phyloP scores from a whole-genome alignment of 2,888 invertebrate species.

The Drosophila macrospina region DNA sequence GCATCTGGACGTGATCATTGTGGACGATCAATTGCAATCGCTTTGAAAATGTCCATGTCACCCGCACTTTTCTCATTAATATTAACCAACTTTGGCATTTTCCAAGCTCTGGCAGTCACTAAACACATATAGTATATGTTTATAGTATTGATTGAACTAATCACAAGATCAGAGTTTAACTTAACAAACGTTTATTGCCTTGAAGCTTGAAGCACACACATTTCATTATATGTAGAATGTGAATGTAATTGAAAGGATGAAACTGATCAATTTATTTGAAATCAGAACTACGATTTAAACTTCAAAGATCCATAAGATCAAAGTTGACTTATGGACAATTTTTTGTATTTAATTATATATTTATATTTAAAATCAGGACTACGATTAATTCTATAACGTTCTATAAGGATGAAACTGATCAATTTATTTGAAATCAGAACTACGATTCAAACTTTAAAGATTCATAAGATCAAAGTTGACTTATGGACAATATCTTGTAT shows the following conservation, averaged over 20 bases:
- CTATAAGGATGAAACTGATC: not conserved
- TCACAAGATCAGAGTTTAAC: conserved; percentile 1
- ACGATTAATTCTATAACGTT: too few species aligned
- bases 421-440: not conserved
- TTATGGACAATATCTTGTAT: not conserved
- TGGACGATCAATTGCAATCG: conserved; percentile 11
- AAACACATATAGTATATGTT: not conserved
- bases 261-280: not conserved
- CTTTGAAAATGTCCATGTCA: conserved; percentile 52
- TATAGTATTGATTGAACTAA: not conserved
- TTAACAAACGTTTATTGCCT: not conserved
- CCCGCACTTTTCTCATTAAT: conserved; percentile 54
- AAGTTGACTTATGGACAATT: not conserved
- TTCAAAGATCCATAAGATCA: not conserved
- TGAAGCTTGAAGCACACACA: conserved; percentile 1
- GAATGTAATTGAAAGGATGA: not conserved
- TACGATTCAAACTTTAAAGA: not conserved
- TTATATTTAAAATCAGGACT: too few species aligned
- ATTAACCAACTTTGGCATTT: conserved; percentile 66
- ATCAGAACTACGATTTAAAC: not conserved
- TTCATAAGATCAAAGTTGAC: not conserved
- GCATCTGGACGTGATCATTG: conserved; percentile 53
- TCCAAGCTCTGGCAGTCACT: conserved; percentile 22
- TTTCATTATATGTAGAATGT: not conserved
- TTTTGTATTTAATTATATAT: too few species aligned